Conservation (phyloP, 1,140 invertebrate species). For the Trachymyrmex cornetzi region DNA sequence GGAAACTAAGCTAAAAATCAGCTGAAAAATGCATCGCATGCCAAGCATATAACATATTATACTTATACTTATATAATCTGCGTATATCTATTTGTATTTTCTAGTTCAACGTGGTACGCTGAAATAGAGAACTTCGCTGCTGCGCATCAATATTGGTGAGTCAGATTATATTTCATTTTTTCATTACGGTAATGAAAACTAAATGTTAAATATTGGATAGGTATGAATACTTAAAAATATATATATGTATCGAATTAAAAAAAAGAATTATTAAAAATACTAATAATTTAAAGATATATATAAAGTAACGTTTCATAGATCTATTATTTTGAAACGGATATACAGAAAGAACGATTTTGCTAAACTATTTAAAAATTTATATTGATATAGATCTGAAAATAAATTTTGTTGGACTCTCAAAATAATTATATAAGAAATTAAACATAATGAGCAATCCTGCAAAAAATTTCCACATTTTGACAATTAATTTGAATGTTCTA, state of each 20-base stretch:
- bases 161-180: background rate
- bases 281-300: background rate
- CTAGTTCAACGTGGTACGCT: background rate
- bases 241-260: background rate
- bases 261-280: background rate
- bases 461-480: too few relatives aligned
- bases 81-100: background rate
- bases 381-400: too few relatives aligned
- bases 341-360: too few relatives aligned
- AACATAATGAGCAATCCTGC: background rate
- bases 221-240: background rate
- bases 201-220: background rate
- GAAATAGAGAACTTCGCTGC: background rate
- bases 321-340: too few relatives aligned
- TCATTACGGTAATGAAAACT: background rate
- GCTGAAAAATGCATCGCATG: too few relatives aligned
- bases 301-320: too few relatives aligned
- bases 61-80: background rate
- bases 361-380: too few relatives aligned
- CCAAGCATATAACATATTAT: background rate
- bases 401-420: too few relatives aligned
- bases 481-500: too few relatives aligned
- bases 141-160: background rate
- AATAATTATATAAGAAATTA: background rate
- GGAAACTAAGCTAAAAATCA: too few relatives aligned